Evolutionary conservation across 37 sponge, comb jelly and placozoan species (phyloP).

Genomic region (Corticium candelabrum): DNA sequence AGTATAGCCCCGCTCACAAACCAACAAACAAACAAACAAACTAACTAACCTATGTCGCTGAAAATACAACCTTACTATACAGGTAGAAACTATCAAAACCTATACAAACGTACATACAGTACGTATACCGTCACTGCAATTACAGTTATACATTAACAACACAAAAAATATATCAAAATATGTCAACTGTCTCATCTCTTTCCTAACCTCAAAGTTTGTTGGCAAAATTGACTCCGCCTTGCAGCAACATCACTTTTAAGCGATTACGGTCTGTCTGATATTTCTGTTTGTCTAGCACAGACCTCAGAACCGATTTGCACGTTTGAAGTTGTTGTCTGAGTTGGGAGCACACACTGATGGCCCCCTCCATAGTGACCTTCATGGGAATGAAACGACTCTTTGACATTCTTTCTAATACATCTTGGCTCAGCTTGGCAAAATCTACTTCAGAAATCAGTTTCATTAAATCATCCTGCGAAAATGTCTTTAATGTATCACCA

Average conservation of each 20-base stretch:
- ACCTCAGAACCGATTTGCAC: neutral
- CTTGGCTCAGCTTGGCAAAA: neutral
- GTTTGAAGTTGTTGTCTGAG: neutral
- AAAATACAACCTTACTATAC: too few species aligned
- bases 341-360: neutral
- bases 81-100: too few species aligned
- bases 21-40: too few species aligned
- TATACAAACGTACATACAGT: too few species aligned
- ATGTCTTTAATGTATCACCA: neutral
- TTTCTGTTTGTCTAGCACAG: neutral
- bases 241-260: neutral
- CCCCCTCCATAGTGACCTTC: neutral
- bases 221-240: neutral
- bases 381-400: neutral
- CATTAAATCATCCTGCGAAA: conserved; percentile 8
- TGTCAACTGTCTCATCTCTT: too few species aligned
- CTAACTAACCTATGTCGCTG: too few species aligned
- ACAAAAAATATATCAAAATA: too few species aligned
- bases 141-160: too few species aligned
- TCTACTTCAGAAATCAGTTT: neutral
- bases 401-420: neutral
- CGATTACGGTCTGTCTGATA: neutral
- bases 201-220: neutral
- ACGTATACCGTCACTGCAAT: too few species aligned
- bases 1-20: too few species aligned